Evolutionary conservation across 2,797 vertebrate genomes (phyloP).

Genomic region (Acanthurus tractus): DNA sequence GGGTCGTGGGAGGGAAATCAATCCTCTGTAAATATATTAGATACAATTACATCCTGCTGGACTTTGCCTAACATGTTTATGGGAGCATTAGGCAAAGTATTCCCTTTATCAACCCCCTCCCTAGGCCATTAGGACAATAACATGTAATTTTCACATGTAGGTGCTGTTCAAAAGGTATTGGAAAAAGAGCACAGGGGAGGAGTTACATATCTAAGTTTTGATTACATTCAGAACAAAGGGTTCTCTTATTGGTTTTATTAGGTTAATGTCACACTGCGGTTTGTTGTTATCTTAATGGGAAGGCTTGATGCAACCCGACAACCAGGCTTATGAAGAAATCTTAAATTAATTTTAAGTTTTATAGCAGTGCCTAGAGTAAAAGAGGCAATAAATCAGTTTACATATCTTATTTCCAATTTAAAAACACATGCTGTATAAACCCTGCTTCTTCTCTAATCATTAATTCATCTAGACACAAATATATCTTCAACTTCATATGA

Average conservation of each 20-base stretch:
- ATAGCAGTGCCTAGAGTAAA: conserved; percentile 5
- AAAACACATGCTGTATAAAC: conserved; percentile 41
- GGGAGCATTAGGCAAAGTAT: conserved; percentile 83
- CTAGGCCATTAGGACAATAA: conserved; percentile 70
- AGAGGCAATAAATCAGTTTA: conserved; percentile 19
- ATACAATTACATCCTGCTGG: conserved; percentile 82
- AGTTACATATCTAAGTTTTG: conserved; percentile 39
- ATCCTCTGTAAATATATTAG: conserved; percentile 85
- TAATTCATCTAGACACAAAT: conserved; percentile 42
- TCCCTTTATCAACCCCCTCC: conserved; percentile 73
- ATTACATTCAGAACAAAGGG: conserved; percentile 59
- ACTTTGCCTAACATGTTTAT: conserved; percentile 84
- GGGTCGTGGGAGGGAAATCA: conserved; percentile 73
- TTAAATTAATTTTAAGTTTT: conserved; percentile 34
- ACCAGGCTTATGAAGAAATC: conserved; percentile 39
- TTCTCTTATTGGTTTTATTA: conserved; percentile 60
- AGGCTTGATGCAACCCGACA: conserved; percentile 33
- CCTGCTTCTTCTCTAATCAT: conserved; percentile 32
- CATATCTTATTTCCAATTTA: conserved; percentile 20
- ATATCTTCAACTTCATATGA: conserved; percentile 38
- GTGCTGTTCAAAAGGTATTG: conserved; percentile 58
- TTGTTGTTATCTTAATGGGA: conserved; percentile 40
- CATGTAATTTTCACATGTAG: conserved; percentile 76
- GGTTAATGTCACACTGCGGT: conserved; percentile 27
- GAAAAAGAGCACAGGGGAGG: conserved; percentile 47